Evolutionary conservation across 2,888 invertebrate species (phyloP), one percentile per base, ranked within the genome.

Genomic region (Platycheirus rosarum): DNA sequence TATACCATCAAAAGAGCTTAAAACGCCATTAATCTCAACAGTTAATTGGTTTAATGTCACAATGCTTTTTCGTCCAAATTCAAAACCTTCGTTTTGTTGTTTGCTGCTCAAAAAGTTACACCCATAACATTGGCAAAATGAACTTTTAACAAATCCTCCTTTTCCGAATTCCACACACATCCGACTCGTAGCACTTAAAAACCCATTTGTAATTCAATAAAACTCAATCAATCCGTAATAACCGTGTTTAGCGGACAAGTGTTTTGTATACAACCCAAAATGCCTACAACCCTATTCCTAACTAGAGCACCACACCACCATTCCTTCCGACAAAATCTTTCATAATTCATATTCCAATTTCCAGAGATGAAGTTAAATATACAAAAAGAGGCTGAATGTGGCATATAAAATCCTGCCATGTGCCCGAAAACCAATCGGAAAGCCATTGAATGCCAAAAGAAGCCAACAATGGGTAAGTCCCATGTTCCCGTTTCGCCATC

Each of bases 221-320:
- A 77, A 71, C 42, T 35, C 71, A 62, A 82, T 82, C 76, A 76
- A 82, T 77, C 42, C 55, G 14, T 77, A 77, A 82, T 82, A 77
- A 82, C 77, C 68, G 68, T 77, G 77, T 82, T 82, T 73, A 82
- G 68, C 32, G 29, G 77, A 73, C 77, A 82, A 82, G 82, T 82
- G 77, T 73, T 73, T 44, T 62, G 71, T 71, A 62, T 71, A 73
- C 82, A 77, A 71, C 82, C 82, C 73, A 65, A 57, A 57, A 35
- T 8, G 5, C n/a, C n/a, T n/a, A 26, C 6, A 4, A 32, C 8
- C 29, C 8, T 7, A 32, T 8, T 8, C 29, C 29, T 1, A 8
- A 32, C 29, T 8, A 1, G 29, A 4, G 8, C 29, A 3, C 29
- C 7, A 32, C 23, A 32, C 29, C 29, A 4, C 9, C 18, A 44